Evolutionary conservation across 2,797 vertebrate species (phyloP).

Genomic region (Gambusia yucatana): DNA sequence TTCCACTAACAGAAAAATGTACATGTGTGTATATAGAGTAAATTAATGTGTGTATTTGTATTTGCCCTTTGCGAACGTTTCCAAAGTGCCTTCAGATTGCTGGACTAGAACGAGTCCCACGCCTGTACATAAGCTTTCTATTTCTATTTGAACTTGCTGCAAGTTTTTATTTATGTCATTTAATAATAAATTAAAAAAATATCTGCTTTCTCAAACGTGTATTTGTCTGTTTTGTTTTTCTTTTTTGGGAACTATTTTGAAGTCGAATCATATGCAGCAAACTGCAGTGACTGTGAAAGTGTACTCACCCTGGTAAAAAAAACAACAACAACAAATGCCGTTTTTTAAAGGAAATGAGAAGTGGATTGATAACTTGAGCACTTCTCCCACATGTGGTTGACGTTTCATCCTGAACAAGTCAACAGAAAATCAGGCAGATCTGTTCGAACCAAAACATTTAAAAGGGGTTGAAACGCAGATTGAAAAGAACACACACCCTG

Average conservation of each 20-base stretch:
- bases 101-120: constrained; percentile 21
- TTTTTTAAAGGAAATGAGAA: background rate
- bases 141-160: constrained; percentile 80
- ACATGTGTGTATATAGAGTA: constrained; percentile 85
- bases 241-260: background rate
- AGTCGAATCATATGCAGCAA: background rate
- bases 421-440: background rate
- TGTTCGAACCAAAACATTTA: background rate
- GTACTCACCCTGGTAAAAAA: background rate
- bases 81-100: constrained; percentile 62
- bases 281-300: background rate
- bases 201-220: constrained; percentile 64
- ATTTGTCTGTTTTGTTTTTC: constrained; percentile 19
- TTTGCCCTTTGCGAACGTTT: constrained; percentile 52
- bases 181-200: constrained; percentile 86
- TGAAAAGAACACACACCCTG: background rate
- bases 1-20: constrained; percentile 75
- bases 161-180: constrained; percentile 87
- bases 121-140: constrained; percentile 83
- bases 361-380: background rate
- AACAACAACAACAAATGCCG: too few relatives aligned
- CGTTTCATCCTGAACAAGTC: background rate
- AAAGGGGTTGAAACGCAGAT: background rate
- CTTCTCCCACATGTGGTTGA: background rate
- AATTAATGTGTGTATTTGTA: constrained; percentile 75